phyloP scores from a whole-genome alignment of 2,113 vertebrate species.

The Crocuta crocuta region DNA sequence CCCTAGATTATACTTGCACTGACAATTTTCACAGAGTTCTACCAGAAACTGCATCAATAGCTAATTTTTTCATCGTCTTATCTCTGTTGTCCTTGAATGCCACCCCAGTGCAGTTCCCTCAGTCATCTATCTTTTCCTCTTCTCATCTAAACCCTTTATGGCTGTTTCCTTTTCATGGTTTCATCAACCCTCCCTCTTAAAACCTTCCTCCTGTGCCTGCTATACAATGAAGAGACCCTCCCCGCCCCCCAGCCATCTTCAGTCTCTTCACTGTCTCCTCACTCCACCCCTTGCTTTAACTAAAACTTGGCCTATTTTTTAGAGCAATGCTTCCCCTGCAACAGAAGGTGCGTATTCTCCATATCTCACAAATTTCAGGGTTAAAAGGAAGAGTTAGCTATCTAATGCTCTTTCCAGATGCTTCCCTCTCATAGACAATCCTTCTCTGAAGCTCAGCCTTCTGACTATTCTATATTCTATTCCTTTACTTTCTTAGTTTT shows the following conservation, averaged over 20 bases:
- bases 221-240: not conserved
- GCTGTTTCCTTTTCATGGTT: not conserved
- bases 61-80: not conserved
- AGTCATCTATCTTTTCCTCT: not conserved
- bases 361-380: not conserved
- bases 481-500: slow-evolving; percentile 7
- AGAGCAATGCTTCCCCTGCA: not conserved
- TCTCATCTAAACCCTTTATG: not conserved
- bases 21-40: not conserved
- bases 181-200: not conserved
- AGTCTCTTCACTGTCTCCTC: not conserved
- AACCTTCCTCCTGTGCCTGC: not conserved
- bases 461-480: not conserved
- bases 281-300: not conserved
- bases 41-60: not conserved
- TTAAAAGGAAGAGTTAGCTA: not conserved
- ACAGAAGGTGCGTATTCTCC: not conserved
- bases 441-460: not conserved
- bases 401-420: not conserved
- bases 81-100: not conserved
- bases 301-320: not conserved
- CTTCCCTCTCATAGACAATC: not conserved
- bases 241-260: rapidly evolving
- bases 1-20: not conserved
- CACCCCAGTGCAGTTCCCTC: not conserved